Base-by-base conservation (phyloP, 2,888 invertebrate genomes). In the Ophion obscuratus region DNA sequence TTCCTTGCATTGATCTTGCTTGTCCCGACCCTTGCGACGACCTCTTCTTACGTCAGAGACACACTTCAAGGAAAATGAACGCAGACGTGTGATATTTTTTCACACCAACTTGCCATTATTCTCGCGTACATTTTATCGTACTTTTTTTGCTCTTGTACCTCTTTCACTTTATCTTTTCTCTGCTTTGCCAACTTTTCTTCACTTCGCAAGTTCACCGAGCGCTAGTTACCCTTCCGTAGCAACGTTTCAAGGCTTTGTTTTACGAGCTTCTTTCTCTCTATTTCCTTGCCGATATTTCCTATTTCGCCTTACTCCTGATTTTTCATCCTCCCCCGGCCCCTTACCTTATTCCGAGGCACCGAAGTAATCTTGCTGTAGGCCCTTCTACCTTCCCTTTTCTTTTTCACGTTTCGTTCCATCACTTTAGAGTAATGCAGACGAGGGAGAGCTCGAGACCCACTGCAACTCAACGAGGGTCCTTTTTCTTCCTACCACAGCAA, bases 161-260 rank as follows among this genome's bases (percentile, higher is more conserved):
- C 17, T 7, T 36, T 59, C 67, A 20, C 61, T 31, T 68, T 47
- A 67, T 74, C 57, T 40, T 67, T 68, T 31, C 66, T 62, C 11
- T 83, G 40, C 68, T 68, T 73, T 57, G 17, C 61, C 80, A 77
- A 86, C 83, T 81, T 86, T 82, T 86, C 76, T 77, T 73, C 66
- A 44, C 82, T 75, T 75, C 70, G 78, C 61, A 75, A 70, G 78
- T 76, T 82, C 70, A 44, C 75, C 71, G 31, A 73, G 84, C 75
- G 76, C 84, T 44, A 83, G 76, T 79, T 80, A 81, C 61, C 70
- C 59, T 73, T 73, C 40, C 62, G 77, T 82, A 86, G 87, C 87
- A 85, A 87, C 84, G 86, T 86, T 88, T 85, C 82, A 83, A 81
- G 87, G 74, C 85, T 80, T 84, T 79, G 86, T 84, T 87, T 87